A percentile compares a stretch with the other conserved stretches of the same genome.
Evolutionary conservation across 2,888 invertebrate genomes (phyloP).

Genomic region (Limnephilus rhombicus): DNA sequence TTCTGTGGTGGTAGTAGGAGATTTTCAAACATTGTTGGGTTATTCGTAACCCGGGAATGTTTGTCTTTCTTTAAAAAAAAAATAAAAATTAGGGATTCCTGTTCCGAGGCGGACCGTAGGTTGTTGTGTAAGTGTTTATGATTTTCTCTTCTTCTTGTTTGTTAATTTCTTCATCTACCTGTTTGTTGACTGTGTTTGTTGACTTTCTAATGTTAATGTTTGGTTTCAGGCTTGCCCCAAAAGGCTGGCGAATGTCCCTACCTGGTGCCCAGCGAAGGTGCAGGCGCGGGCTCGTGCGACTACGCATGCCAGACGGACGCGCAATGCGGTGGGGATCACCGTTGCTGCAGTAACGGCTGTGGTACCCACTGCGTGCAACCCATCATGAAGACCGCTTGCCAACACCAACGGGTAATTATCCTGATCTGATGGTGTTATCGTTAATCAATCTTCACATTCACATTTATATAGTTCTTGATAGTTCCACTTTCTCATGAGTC

Average conservation of each 20-base stretch:
- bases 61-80: too few relatives aligned
- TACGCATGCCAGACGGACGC: constrained; percentile 87
- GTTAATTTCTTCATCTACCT: too few relatives aligned
- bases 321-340: constrained; percentile 83
- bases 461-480: too few relatives aligned
- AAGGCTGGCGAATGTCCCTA: constrained; percentile 91
- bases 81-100: too few relatives aligned
- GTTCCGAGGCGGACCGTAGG: too few relatives aligned
- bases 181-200: not conserved
- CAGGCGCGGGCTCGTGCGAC: constrained; percentile 80
- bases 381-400: constrained; percentile 85
- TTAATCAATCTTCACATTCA: too few relatives aligned
- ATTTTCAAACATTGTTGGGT: too few relatives aligned
- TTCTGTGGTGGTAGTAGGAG: too few relatives aligned
- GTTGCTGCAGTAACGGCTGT: constrained; percentile 93
- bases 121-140: too few relatives aligned
- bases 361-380: constrained; percentile 89
- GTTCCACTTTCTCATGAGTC: too few relatives aligned
- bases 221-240: constrained; percentile 78
- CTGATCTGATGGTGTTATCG: not conserved
- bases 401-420: constrained; percentile 76
- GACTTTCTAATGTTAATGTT: not conserved
- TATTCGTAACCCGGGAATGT: too few relatives aligned
- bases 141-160: too few relatives aligned
- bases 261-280: constrained; percentile 81